Evolutionary conservation across 2,797 vertebrate genomes (phyloP).

Genomic region (Philypnodon macrostomus): DNA sequence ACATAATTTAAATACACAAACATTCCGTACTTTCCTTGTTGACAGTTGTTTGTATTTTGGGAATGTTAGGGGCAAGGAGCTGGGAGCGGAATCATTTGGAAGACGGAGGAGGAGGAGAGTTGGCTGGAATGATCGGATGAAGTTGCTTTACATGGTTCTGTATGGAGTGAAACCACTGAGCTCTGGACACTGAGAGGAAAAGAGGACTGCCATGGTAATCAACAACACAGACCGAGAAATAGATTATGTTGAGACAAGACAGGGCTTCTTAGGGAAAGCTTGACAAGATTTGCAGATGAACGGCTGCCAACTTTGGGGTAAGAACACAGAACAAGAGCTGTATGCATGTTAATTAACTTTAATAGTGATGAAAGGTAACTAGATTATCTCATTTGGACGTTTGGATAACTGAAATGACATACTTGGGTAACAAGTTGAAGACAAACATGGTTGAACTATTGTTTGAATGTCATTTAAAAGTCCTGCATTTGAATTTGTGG

Average conservation of each 20-base stretch:
- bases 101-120: conserved; percentile 16
- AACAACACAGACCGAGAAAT: neutral
- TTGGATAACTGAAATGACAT: too few relatives aligned
- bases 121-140: conserved; percentile 60
- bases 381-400: too few relatives aligned
- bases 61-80: conserved; percentile 31
- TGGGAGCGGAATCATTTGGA: conserved; percentile 49
- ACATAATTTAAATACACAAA: neutral
- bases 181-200: conserved; percentile 21
- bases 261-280: neutral
- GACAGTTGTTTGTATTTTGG: conserved; percentile 31
- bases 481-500: too few relatives aligned
- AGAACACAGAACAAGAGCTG: conserved; percentile 17
- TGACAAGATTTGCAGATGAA: conserved; percentile 33
- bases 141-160: conserved; percentile 31
- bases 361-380: too few relatives aligned
- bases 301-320: conserved; percentile 51
- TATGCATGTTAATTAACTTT: too few relatives aligned
- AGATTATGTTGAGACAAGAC: conserved; percentile 33
- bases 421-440: too few relatives aligned
- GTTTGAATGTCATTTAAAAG: too few relatives aligned
- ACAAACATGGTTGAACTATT: too few relatives aligned
- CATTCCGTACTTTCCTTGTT: conserved; percentile 17
- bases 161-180: conserved; percentile 36
- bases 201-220: conserved; percentile 34